Percentiles rank a stretch among this genome's conserved stretches.
phyloP scores from a whole-genome alignment of 23 tunicate genomes.

The Styela clava region DNA sequence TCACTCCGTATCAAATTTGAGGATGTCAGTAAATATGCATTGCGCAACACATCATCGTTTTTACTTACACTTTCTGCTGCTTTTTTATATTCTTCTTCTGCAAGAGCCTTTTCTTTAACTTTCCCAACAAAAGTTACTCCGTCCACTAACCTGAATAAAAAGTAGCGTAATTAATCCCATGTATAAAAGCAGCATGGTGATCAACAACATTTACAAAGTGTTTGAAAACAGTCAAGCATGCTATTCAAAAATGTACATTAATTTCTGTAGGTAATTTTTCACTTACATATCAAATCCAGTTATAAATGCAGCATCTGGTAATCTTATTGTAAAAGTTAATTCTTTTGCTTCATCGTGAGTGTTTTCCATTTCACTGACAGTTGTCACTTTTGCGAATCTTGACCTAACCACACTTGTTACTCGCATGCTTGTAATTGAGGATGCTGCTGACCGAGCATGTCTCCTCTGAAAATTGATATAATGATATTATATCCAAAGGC shows the following conservation, averaged over 20 bases:
- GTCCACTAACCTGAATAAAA: constrained; percentile 76
- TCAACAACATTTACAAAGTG: no score
- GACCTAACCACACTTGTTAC: constrained; percentile 45
- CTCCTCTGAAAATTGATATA: not conserved
- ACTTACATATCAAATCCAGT: constrained; percentile 68
- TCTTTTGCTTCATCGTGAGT: constrained; percentile 33
- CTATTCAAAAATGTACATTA: no score
- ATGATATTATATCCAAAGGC: no score
- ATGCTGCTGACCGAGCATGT: not conserved
- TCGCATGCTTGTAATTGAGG: constrained; percentile 13
- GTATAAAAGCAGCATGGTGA: no score
- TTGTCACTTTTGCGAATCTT: constrained; percentile 41
- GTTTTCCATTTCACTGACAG: constrained; percentile 45
- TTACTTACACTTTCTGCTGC: constrained; percentile 47
- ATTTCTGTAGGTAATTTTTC: no score
- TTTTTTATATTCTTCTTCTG: constrained; percentile 36
- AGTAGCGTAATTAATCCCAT: no score
- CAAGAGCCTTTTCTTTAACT: constrained; percentile 53
- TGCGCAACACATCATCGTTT: no score
- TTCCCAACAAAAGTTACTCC: constrained; percentile 51
- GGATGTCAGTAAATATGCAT: no score
- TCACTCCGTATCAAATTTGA: no score
- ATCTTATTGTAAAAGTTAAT: constrained; percentile 37
- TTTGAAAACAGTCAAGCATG: no score
- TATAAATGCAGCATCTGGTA: constrained; percentile 69